These are phyloP conservation scores for Melolontha melolontha DNA, from an alignment of 2,888 invertebrate species.

Conservation along the genomic window DNA sequence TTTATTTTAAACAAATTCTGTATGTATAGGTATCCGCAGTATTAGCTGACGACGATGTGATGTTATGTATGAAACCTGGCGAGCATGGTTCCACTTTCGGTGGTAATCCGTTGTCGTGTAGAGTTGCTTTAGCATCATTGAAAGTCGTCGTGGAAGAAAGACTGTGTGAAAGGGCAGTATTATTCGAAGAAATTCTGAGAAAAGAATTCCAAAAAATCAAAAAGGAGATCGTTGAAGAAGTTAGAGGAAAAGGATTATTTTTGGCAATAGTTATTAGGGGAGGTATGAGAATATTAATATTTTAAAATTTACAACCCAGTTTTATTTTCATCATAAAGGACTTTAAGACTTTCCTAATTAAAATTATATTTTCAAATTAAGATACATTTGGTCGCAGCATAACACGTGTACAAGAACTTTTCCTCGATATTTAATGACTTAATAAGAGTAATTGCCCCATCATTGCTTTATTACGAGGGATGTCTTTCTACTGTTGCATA, in stretches of 20 bases:
- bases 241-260: conserved; percentile 91
- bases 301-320: no score
- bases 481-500: no score
- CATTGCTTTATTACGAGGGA: no score
- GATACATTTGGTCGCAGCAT: no score
- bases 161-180: conserved; percentile 85
- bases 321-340: no score
- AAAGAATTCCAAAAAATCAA: conserved; percentile 80
- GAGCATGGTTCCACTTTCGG: conserved; percentile 97
- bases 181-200: conserved; percentile 80
- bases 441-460: no score
- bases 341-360: no score
- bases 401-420: no score
- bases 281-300: conserved; percentile 66
- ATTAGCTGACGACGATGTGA: conserved; percentile 84
- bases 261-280: conserved; percentile 88
- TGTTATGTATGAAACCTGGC: conserved; percentile 90
- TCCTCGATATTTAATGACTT: no score
- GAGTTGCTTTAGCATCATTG: conserved; percentile 87
- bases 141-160: conserved; percentile 89
- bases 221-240: conserved; percentile 76
- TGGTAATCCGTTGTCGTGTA: conserved; percentile 94
- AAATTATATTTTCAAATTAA: no score
- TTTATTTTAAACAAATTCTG: no score
- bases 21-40: conserved; percentile 84